These are phyloP conservation scores for Pterobdella sp. DNA, from an alignment of 2,888 invertebrate species.

Conservation along the genomic window DNA sequence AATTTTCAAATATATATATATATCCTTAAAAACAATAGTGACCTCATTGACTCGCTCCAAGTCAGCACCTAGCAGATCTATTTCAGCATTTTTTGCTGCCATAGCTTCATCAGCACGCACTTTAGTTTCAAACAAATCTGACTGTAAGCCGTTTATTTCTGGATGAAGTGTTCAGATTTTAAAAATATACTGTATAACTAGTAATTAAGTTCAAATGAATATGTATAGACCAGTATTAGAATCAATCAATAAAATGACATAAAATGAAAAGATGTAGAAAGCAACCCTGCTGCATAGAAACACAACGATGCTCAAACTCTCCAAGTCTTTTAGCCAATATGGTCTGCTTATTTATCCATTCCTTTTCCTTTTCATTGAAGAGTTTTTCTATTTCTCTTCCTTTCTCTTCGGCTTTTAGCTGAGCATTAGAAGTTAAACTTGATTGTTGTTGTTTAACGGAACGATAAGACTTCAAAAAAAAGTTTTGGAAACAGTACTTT, in stretches of 20 bases:
- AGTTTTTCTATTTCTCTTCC: constrained; percentile 47
- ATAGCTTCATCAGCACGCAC: constrained; percentile 52
- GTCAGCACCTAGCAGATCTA: constrained; percentile 55
- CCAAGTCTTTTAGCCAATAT: constrained; percentile 50
- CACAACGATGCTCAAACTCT: constrained; percentile 51
- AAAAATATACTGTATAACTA: neutral
- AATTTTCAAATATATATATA: no score
- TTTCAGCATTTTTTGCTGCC: constrained; percentile 53
- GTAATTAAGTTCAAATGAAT: neutral
- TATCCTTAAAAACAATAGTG: no score
- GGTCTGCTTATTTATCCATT: constrained; percentile 49
- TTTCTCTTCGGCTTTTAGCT: constrained; percentile 49
- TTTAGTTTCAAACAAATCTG: constrained; percentile 53
- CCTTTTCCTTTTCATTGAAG: constrained; percentile 51
- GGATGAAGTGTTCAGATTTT: no score
- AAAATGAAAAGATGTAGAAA: neutral
- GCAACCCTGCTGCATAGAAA: constrained; percentile 46
- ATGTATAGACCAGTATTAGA: neutral
- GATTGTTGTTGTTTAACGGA: no score
- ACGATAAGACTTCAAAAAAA: no score
- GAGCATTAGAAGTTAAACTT: constrained; percentile 21
- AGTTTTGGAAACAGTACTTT: no score
- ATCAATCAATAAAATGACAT: neutral
- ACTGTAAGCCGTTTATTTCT: constrained; percentile 52
- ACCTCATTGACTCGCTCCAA: constrained; percentile 55